Evolutionary conservation across 2,888 invertebrate genomes (phyloP), one percentile per base, ranked within the genome.

Genomic region (Himalopsyche japonica): DNA sequence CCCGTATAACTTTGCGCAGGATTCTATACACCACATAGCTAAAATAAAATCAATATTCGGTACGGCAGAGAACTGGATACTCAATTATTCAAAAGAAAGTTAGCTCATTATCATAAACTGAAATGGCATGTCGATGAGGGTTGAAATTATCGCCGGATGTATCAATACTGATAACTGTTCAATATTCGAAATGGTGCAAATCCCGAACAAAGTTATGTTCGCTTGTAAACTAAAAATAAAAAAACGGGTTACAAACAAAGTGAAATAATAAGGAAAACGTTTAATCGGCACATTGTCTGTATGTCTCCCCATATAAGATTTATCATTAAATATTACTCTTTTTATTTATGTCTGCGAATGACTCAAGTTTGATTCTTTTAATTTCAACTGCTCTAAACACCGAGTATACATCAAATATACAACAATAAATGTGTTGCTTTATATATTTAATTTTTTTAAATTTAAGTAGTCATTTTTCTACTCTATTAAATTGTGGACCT

Each of bases 321-420:
- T 47, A 70, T 70, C 27, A 30, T 70, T 70, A 30, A 70, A 12
- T 57, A 70, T 27, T 27, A 47, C 27, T 20, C 77, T 32, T 24
- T 79, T 27, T 48, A 79, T 47, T 24, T 79, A 47, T 43, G 7
- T 80, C 18, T 57, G 32, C 37, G 15, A 64, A 64, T n/a, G 32
- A 80, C 37, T 43, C 20, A 4, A 32, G 30, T 32, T 64, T 37
- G 32, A n/a, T 57, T 57, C 24, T 80, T 80, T 83, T 12, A 70
- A 27, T 27, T 70, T 70, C 70, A 30, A 27, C 70, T 70, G 70
- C 70, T 70, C 70, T 70, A 70, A 82, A 86, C 86, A 86, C 57
- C 86, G 34, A 86, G 78, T 86, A 84, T 79, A 86, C 84, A 84
- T 64, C 81, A 81, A 85, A 86, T 79, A 86, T 48, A 83, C 57